Conservation (phyloP, 2,888 invertebrate species). For the Apeira syringaria region DNA sequence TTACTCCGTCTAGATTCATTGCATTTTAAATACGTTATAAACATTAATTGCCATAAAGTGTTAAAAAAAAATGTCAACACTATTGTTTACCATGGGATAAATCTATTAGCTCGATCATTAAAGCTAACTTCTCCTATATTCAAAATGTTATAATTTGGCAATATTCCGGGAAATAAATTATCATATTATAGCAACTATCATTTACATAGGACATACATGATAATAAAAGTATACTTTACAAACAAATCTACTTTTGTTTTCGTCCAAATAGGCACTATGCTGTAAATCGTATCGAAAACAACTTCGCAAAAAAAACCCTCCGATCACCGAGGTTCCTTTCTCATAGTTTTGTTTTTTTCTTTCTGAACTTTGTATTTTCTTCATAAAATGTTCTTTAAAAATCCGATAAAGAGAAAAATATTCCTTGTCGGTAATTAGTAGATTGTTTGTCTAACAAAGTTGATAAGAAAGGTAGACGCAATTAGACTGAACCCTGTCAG, state of each 20-base stretch:
- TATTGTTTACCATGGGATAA: too few species aligned
- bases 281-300: slow-evolving; percentile 16
- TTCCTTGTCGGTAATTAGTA: slow-evolving; percentile 27
- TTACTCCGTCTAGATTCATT: too few species aligned
- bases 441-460: slow-evolving; percentile 35
- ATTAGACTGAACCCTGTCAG: slow-evolving; percentile 24
- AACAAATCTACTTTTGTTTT: slow-evolving; percentile 3
- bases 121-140: too few species aligned
- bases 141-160: too few species aligned
- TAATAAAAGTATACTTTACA: too few species aligned
- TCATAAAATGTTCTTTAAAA: slow-evolving; percentile 25
- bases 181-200: slow-evolving; percentile 3
- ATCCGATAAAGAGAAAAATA: slow-evolving; percentile 25
- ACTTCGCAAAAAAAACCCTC: slow-evolving; percentile 10
- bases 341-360: not conserved
- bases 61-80: too few species aligned
- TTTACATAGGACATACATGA: slow-evolving; percentile 8
- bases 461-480: slow-evolving; percentile 24
- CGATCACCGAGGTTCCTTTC: slow-evolving; percentile 10
- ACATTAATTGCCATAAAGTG: too few species aligned
- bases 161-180: not conserved
- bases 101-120: too few species aligned
- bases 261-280: slow-evolving; percentile 17
- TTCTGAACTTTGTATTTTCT: slow-evolving; percentile 19
- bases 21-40: too few species aligned